phyloP scores from a whole-genome alignment of 30 jellyfish, hydroid and myxozoan genomes.

The Aurelia aurita region DNA sequence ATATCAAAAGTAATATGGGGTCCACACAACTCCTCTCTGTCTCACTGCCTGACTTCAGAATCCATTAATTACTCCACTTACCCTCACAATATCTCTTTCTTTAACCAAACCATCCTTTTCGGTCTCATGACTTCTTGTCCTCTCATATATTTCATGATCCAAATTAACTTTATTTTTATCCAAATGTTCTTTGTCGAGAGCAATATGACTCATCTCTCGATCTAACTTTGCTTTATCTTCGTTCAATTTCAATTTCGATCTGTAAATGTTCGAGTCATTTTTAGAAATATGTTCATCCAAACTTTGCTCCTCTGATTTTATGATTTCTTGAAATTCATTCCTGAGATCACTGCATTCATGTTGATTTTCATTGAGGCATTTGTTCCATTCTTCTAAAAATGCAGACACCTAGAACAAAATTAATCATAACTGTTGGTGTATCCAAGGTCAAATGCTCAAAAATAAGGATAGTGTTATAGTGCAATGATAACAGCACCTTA shows the following conservation, averaged over 20 bases:
- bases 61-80: background rate
- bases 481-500: too few species aligned
- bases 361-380: slow-evolving; percentile 2
- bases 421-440: too few species aligned
- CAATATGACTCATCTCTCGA: slow-evolving; percentile 66
- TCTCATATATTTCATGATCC: slow-evolving; percentile 45
- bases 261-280: slow-evolving; percentile 12
- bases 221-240: slow-evolving; percentile 63
- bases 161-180: slow-evolving; percentile 19
- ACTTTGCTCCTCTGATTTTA: slow-evolving; percentile 26
- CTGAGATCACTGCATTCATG: slow-evolving; percentile 40
- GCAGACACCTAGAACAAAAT: slow-evolving; percentile 12
- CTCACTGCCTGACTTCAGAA: background rate
- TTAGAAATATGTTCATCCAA: slow-evolving; percentile 5
- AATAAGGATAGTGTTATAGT: too few species aligned
- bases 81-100: slow-evolving; percentile 30
- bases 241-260: slow-evolving; percentile 29
- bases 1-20: too few species aligned
- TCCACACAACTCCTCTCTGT: too few species aligned
- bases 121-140: slow-evolving; percentile 21
- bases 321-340: slow-evolving; percentile 32
- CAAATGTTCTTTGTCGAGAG: slow-evolving; percentile 57
- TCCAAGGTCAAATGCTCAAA: too few species aligned
- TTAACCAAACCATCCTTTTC: slow-evolving; percentile 33
- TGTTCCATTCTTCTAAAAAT: slow-evolving; percentile 32